Evolutionary conservation across 2,113 vertebrate genomes (phyloP).

Genomic region (Myodes glareolus): DNA sequence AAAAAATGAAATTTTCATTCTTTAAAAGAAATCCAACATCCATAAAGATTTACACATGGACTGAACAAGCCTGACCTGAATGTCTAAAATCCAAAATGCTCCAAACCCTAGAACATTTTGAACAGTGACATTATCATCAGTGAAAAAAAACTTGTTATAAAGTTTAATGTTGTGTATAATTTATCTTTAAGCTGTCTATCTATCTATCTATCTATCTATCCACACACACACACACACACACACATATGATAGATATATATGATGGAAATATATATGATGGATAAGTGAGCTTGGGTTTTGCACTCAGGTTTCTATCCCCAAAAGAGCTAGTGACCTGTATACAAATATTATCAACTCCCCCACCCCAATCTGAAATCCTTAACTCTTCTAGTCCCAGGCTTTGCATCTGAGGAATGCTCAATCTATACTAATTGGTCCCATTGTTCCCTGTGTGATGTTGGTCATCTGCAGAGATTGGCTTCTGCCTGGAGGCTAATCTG

Average conservation of each 20-base stretch:
- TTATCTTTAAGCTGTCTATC: not conserved
- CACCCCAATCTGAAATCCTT: not conserved
- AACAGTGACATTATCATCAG: not conserved
- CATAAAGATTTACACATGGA: not conserved
- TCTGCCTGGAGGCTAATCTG: not conserved
- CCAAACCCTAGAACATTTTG: not conserved
- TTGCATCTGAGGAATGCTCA: not conserved
- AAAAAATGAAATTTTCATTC: not conserved
- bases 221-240: too few species aligned
- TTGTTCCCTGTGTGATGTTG: not conserved
- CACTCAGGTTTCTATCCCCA: not conserved
- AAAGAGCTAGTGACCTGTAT: not conserved
- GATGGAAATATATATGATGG: not conserved
- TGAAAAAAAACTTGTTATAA: not conserved
- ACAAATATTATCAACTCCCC: not conserved
- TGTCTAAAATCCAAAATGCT: not conserved
- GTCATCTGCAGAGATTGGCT: not conserved
- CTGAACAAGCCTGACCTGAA: not conserved
- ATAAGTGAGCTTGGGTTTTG: not conserved
- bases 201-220: too few species aligned
- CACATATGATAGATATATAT: too few species aligned
- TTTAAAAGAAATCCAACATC: not conserved
- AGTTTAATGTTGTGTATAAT: not conserved
- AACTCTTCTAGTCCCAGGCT: not conserved
- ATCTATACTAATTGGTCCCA: not conserved